Evolutionary conservation across 2,888 invertebrate species (phyloP), one percentile per base, ranked within the genome.

Genomic region (Rhagonycha lutea): DNA sequence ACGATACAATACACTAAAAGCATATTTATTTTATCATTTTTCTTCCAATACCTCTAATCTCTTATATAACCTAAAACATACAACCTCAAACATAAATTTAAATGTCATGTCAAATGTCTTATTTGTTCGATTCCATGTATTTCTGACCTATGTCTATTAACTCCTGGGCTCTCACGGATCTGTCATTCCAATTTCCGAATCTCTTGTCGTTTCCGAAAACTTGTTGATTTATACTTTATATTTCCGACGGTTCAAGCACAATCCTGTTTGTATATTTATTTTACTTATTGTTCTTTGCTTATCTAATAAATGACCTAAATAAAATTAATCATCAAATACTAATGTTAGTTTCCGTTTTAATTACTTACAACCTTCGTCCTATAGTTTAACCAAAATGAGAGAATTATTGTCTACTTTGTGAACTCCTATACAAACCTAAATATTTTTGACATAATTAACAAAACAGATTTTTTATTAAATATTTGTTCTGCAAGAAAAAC

Each of bases 121-220:
- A 84, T 84, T 84, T 83, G 83, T 83, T 83, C 82, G 77, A 79
- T 79, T 78, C 82, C 82, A 82, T 82, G 82, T 83, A 83, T 81
- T 82, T 82, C 78, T 79, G 82, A 83, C 83, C 84, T 81, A 78
- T 81, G 82, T 80, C 83, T 82, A 83, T 83, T 84, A 84, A 84
- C 84, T 83, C 82, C 81, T 83, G 82, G 81, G 80, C 82, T 82
- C 82, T 82, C 82, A 75, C 72, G 79, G 73, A 78, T 78, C 77
- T 80, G 79, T 80, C 80, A 80, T 76, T 80, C 78, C 78, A 73
- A 75, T 78, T 78, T 80, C 78, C 80, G 78, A 75, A 65, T 71
- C 79, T 78, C 79, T 79, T 79, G 79, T 79, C 79, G 78, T 79
- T 80, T 80, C 80, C 78, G 80, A 76, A 76, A 78, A 74, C 74